A percentile compares a stretch with the other conserved stretches of the same genome.
These are phyloP conservation scores for Etia nguti DNA, from an alignment of 2,113 vertebrate species.

Conservation along the genomic window DNA sequence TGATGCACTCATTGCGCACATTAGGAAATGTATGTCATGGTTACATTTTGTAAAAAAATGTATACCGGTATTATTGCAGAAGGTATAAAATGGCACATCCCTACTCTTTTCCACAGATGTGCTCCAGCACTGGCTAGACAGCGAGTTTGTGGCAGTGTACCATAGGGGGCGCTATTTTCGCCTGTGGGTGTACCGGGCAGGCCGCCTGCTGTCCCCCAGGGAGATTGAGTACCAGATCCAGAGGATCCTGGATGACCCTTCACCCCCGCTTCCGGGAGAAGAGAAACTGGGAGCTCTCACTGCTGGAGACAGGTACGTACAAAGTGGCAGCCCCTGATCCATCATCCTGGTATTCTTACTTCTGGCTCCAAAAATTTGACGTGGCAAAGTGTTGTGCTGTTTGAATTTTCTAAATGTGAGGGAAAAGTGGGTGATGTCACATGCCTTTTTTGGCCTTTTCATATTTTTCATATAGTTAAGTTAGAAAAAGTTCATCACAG, in stretches of 20 bases:
- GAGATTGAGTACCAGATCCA: conserved; percentile 85
- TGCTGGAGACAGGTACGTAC: conserved; percentile 76
- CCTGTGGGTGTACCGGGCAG: conserved; percentile 75
- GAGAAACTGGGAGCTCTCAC: conserved; percentile 84
- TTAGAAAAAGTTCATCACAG: not conserved
- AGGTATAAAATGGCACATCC: not conserved
- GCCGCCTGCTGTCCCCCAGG: conserved; percentile 76
- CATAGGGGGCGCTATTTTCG: conserved; percentile 82
- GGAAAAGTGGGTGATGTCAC: not conserved
- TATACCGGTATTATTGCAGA: not conserved
- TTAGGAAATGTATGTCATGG: not conserved
- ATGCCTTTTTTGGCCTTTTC: not conserved
- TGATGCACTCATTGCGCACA: not conserved
- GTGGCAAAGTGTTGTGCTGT: not conserved
- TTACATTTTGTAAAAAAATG: not conserved
- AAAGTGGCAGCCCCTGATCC: not conserved
- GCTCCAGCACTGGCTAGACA: conserved; percentile 79
- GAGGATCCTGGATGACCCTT: conserved; percentile 78
- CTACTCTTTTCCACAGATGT: conserved; percentile 58
- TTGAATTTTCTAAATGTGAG: not conserved
- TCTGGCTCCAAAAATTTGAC: not conserved
- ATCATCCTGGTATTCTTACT: not conserved
- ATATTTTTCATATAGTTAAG: too few relatives aligned
- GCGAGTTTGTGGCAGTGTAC: conserved; percentile 80
- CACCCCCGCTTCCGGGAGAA: conserved; percentile 73